A percentile compares a stretch with the other conserved stretches of the same genome.
phyloP scores from a whole-genome alignment of 2,797 vertebrate species.

The Crotalus adamanteus region DNA sequence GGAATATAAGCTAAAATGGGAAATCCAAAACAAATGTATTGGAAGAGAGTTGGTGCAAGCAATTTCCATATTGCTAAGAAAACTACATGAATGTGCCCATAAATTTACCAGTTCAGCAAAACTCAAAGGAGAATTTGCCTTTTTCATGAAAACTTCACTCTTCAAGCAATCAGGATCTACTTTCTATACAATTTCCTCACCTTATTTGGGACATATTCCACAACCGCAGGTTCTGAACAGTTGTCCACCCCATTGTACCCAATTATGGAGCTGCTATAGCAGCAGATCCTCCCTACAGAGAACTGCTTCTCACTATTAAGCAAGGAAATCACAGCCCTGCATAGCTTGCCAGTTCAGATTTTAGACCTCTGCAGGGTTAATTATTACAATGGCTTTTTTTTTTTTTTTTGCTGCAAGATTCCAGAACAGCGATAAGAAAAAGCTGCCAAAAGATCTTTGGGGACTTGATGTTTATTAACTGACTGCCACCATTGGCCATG shows the following conservation, averaged over 20 bases:
- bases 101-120: neutral
- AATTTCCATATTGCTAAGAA: neutral
- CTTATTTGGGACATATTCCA: no score
- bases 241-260: no score
- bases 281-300: neutral
- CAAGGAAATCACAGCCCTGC: neutral
- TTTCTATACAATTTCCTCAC: neutral
- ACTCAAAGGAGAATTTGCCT: neutral
- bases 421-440: constrained; percentile 28
- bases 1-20: neutral
- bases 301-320: neutral
- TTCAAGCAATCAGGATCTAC: neutral
- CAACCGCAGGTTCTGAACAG: neutral
- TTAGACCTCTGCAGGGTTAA: constrained; percentile 24
- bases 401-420: constrained; percentile 19
- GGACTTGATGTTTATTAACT: constrained; percentile 29
- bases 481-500: neutral
- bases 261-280: neutral
- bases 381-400: constrained; percentile 32
- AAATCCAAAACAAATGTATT: neutral
- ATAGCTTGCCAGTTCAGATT: neutral
- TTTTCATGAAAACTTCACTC: neutral
- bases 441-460: constrained; percentile 1
- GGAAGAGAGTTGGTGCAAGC: neutral
- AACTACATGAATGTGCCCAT: neutral